Conservation (phyloP, 1,140 invertebrate genomes). For the Platyscapa corneri region DNA sequence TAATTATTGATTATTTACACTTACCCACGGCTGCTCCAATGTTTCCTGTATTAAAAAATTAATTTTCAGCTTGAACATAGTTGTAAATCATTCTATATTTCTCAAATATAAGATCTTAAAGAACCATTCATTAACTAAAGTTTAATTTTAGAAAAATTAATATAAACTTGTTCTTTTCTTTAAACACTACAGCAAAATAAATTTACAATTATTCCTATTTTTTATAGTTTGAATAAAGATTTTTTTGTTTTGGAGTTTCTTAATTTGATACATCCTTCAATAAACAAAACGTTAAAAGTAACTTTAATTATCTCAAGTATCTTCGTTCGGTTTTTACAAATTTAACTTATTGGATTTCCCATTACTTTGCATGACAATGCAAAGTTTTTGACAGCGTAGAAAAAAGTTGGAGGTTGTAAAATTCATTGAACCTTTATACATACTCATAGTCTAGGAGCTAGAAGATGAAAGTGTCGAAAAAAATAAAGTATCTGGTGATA, state of each 20-base stretch:
- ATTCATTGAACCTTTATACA: background rate
- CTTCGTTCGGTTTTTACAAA: background rate
- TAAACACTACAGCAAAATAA: too few relatives aligned
- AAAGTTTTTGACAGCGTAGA: background rate
- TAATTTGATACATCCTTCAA: too few relatives aligned
- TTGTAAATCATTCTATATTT: background rate
- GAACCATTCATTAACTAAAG: background rate
- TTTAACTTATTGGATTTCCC: background rate
- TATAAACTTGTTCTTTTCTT: too few relatives aligned
- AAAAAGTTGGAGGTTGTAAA: slow-evolving; percentile 5
- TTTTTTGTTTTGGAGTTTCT: too few relatives aligned
- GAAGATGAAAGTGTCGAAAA: background rate
- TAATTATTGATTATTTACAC: background rate
- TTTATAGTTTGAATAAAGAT: too few relatives aligned
- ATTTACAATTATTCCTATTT: too few relatives aligned
- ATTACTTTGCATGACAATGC: slow-evolving; percentile 26
- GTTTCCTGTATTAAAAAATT: background rate
- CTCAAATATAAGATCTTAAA: background rate
- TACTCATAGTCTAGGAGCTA: background rate
- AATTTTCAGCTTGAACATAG: background rate
- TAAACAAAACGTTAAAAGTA: background rate
- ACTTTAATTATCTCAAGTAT: slow-evolving; percentile 13
- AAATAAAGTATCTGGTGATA: background rate
- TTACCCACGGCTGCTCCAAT: background rate
- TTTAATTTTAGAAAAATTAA: background rate